Evolutionary conservation across 2,888 invertebrate species (phyloP), one percentile per base, ranked within the genome.

Genomic region (Ormyrus thymus): DNA sequence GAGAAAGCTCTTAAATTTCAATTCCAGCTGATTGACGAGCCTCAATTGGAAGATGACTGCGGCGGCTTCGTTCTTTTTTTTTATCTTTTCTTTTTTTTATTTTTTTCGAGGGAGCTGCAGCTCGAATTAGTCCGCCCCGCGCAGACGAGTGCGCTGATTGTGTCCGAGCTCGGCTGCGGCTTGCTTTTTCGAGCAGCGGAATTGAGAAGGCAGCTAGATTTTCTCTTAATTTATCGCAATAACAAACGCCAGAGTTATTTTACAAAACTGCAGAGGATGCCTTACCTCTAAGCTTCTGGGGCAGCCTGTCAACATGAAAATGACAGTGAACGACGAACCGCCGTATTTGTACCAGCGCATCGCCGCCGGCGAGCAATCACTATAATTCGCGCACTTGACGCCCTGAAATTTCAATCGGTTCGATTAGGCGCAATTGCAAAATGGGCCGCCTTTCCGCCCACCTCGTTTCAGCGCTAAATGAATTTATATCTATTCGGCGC

Each of bases 401-500:
- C 69, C 76, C 71, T 29, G 4, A 71, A 76, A 71, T 76, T 70
- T 76, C 76, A 78, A 78, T 78, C 68, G 53, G 9, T 46, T 61
- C 56, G 15, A 80, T 80, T 78, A 78, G 70, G 6, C 45, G 46
- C 75, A 73, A 80, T 72, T 78, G 78, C 48, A 72, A 72, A 78
- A 78, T 78, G 53, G 66, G 68, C 55, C 4, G 13, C 53, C 45
- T 13, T 46, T 46, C 7, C 7, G n/a, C 13, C 15, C 58, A 7
- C 48, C 58, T 11, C 15, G 15, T 10, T 29, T 8, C 11, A 10
- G 53, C 43, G 59, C 15, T 13, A 43, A 70, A 59, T 70, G 48
- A 50, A 43, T n/a, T 50, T n/a, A 10, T 29, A 70, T 50, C 3
- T 11, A 11, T 7, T 48, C 4, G 29, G 29, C 29, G 29, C 29